phyloP scores from a whole-genome alignment of 2,888 invertebrate genomes.

The Leptinotarsa rubiginosa region DNA sequence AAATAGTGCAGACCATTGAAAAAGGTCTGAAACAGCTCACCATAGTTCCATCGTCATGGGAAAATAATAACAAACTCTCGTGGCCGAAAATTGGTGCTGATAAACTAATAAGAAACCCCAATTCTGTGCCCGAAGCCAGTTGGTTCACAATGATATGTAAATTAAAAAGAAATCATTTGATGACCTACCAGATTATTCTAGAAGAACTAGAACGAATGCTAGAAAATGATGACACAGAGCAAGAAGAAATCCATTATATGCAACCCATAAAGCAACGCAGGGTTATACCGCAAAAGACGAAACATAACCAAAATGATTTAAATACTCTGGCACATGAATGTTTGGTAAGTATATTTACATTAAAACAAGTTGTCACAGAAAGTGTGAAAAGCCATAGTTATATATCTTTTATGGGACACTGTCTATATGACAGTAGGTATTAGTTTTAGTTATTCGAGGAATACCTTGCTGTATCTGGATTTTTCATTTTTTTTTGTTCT shows the following conservation, averaged over 20 bases:
- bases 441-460: too few species aligned
- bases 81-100: neutral
- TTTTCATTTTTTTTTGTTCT: too few species aligned
- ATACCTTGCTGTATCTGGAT: too few species aligned
- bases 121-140: neutral
- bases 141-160: neutral
- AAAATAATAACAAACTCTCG: neutral
- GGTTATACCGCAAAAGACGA: neutral
- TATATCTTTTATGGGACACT: too few species aligned
- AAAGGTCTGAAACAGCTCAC: neutral
- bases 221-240: constrained; percentile 3
- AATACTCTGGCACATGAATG: neutral
- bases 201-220: constrained; percentile 2
- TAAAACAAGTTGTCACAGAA: too few species aligned
- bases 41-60: neutral
- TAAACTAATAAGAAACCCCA: neutral
- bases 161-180: neutral
- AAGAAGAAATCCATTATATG: neutral
- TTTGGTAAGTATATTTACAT: neutral
- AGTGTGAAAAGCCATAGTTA: too few species aligned
- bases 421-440: too few species aligned
- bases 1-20: neutral
- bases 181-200: neutral
- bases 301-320: neutral
- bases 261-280: too few species aligned